These are phyloP conservation scores for Oreotrochilus melanogaster DNA, from an alignment of 2,113 vertebrate species.

Conservation along the genomic window DNA sequence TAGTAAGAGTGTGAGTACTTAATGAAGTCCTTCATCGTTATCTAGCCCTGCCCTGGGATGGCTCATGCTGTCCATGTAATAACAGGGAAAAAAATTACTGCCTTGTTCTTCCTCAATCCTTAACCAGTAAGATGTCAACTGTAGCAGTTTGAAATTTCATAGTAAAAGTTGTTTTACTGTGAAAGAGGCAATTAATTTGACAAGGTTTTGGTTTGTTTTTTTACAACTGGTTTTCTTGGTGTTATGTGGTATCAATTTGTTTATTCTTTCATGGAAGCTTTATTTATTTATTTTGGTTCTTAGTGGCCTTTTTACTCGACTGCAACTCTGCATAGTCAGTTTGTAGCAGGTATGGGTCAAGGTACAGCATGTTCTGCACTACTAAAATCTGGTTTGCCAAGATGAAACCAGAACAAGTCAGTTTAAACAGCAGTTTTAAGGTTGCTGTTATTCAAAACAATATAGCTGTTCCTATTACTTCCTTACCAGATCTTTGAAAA, in stretches of 20 bases:
- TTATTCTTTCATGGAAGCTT: neutral
- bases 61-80: neutral
- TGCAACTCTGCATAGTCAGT: neutral
- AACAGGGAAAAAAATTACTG: neutral
- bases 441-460: constrained; percentile 1
- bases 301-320: neutral
- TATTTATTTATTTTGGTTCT: neutral
- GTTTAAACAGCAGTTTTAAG: neutral
- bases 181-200: neutral
- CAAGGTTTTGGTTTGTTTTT: neutral
- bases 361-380: neutral
- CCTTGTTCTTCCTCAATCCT: neutral
- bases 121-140: neutral
- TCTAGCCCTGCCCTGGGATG: neutral
- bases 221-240: neutral
- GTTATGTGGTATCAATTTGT: neutral
- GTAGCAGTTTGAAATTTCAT: neutral
- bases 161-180: neutral
- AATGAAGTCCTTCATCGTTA: neutral
- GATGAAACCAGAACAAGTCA: neutral
- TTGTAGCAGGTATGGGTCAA: neutral
- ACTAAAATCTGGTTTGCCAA: neutral
- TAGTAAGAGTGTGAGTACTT: neutral
- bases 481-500: neutral
- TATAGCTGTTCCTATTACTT: neutral